A percentile compares a stretch with the other conserved stretches of the same genome.
These are phyloP conservation scores for Bos indicus DNA, from an alignment of 2,113 vertebrate genomes.

Conservation along the genomic window DNA sequence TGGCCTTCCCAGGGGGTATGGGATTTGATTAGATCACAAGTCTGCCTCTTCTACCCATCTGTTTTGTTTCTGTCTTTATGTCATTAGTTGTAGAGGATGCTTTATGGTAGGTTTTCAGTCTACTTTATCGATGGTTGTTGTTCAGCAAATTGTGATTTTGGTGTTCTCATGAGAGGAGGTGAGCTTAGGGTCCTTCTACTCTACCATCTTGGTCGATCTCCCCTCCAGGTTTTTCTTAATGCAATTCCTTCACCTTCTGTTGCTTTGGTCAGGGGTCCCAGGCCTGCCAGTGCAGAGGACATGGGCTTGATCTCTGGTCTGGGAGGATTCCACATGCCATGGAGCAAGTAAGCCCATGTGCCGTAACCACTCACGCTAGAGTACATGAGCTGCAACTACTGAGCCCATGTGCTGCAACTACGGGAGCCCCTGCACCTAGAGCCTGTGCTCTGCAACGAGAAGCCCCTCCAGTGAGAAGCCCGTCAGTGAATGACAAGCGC, in stretches of 20 bases:
- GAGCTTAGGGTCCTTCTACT: not conserved
- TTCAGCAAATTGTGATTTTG: not conserved
- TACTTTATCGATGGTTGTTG: not conserved
- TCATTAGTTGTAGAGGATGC: not conserved
- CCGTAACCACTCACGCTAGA: not conserved
- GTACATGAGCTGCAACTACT: not conserved
- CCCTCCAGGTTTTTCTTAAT: not conserved
- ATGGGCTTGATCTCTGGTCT: not conserved
- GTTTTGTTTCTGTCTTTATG: not conserved
- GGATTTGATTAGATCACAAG: not conserved
- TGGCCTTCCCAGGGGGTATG: not conserved
- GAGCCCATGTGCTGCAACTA: not conserved
- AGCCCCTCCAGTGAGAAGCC: not conserved
- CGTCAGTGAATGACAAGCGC: not conserved
- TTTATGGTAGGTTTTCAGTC: not conserved
- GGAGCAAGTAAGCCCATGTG: not conserved
- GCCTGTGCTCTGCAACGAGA: not conserved
- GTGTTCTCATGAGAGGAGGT: not conserved
- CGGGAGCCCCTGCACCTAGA: not conserved
- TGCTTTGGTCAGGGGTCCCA: not conserved
- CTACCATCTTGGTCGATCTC: not conserved
- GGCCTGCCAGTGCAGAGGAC: not conserved
- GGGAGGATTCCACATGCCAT: not conserved
- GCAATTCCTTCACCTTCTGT: not conserved
- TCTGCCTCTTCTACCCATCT: not conserved